A percentile compares a stretch with the other conserved stretches of the same genome.
phyloP scores from a whole-genome alignment of 2,113 vertebrate species.

The Petrocephalus microphthalmus region DNA sequence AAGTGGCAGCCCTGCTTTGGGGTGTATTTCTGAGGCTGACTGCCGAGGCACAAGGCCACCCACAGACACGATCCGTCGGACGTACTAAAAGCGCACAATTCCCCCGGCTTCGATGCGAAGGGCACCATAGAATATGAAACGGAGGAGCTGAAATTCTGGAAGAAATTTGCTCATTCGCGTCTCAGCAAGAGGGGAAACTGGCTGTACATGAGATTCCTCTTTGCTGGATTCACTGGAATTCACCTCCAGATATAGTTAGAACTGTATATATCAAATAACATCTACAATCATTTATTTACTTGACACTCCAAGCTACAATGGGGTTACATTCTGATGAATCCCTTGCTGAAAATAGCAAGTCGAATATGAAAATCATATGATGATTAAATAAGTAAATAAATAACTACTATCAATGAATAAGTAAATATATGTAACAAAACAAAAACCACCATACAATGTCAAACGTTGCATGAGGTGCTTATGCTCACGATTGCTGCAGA shows the following conservation, averaged over 20 bases:
- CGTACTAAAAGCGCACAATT: background rate
- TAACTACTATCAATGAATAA: background rate
- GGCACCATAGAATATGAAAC: background rate
- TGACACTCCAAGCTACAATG: background rate
- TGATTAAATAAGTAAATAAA: background rate
- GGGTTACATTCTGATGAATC: background rate
- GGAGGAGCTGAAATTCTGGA: background rate
- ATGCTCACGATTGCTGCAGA: background rate
- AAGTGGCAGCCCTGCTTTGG: background rate
- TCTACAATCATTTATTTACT: background rate
- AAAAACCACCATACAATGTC: background rate
- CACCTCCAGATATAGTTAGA: background rate
- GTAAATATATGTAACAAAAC: background rate
- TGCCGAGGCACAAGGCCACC: background rate
- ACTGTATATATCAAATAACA: background rate
- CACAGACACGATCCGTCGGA: background rate
- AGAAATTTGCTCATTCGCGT: background rate
- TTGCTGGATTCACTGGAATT: background rate
- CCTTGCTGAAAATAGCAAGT: background rate
- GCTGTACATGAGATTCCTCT: background rate
- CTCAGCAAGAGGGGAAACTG: background rate
- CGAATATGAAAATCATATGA: background rate
- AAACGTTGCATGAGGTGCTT: background rate
- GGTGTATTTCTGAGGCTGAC: background rate
- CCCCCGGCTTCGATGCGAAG: background rate